phyloP scores from a whole-genome alignment of 2,797 vertebrate genomes.

The Champsocephalus esox region DNA sequence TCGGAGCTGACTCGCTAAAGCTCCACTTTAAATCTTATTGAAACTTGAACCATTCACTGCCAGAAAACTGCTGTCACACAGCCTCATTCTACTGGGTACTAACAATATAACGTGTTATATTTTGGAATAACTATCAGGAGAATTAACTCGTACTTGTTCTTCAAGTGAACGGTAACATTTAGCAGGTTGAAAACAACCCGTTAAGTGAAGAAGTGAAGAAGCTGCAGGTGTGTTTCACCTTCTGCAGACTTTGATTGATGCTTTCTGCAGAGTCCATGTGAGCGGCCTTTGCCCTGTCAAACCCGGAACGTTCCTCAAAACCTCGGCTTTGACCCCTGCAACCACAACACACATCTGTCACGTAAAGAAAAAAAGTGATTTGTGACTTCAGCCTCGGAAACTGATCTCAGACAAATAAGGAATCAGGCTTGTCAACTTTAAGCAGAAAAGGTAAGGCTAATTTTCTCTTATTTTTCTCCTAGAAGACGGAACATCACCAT shows the following conservation, averaged over 20 bases:
- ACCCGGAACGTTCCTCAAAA: not conserved
- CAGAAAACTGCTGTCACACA: not conserved
- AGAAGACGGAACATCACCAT: conserved; percentile 33
- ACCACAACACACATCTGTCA: conserved; percentile 1
- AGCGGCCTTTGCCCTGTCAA: not conserved
- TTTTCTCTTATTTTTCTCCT: not conserved
- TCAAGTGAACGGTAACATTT: not conserved
- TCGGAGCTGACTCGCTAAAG: not conserved
- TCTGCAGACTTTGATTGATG: conserved; percentile 26
- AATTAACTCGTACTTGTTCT: not conserved
- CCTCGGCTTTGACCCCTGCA: not conserved
- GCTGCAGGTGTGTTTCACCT: not conserved
- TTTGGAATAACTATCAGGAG: not conserved
- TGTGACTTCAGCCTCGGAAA: not conserved
- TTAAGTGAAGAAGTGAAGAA: not conserved
- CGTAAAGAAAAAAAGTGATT: not conserved
- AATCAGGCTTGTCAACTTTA: conserved; percentile 17
- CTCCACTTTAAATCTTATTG: not conserved
- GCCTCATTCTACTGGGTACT: no score
- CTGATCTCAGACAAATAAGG: no score
- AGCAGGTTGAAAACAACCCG: not conserved
- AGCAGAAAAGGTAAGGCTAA: not conserved
- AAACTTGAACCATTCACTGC: not conserved
- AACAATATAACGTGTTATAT: no score
- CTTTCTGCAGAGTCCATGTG: not conserved